Evolutionary conservation across 2,888 invertebrate genomes (phyloP).

Genomic region (Eupelmus urozonus): DNA sequence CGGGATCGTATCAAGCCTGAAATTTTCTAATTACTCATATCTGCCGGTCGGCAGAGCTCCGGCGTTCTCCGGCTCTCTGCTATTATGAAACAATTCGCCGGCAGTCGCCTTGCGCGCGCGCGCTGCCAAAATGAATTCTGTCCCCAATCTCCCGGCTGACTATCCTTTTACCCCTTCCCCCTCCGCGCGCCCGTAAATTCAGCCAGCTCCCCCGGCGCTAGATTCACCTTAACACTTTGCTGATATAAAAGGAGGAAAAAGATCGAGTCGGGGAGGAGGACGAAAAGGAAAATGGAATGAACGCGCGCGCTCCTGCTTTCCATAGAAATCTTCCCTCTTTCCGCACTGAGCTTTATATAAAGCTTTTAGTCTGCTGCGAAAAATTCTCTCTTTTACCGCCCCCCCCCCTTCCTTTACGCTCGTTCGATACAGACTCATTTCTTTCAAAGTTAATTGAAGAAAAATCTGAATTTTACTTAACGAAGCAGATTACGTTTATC

Average conservation of each 20-base stretch:
- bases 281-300: slow-evolving; percentile 56
- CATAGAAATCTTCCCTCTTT: slow-evolving; percentile 51
- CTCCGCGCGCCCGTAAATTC: slow-evolving; percentile 64
- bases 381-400: slow-evolving; percentile 34
- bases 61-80: neutral
- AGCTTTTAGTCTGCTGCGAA: slow-evolving; percentile 37
- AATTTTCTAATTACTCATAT: slow-evolving; percentile 55
- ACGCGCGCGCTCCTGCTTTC: slow-evolving; percentile 49
- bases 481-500: too few species aligned
- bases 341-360: slow-evolving; percentile 46
- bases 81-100: slow-evolving; percentile 56
- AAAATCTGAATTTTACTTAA: too few species aligned
- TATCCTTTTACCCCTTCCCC: slow-evolving; percentile 42
- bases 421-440: too few species aligned
- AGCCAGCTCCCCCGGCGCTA: slow-evolving; percentile 43
- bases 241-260: slow-evolving; percentile 55
- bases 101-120: slow-evolving; percentile 25
- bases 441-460: too few species aligned
- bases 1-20: too few species aligned
- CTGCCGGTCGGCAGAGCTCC: neutral
- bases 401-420: neutral
- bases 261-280: slow-evolving; percentile 44
- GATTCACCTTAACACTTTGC: slow-evolving; percentile 63
- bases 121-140: slow-evolving; percentile 12
- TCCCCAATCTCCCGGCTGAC: slow-evolving; percentile 29